phyloP scores from a whole-genome alignment of 2,113 vertebrate genomes.

The Podarcis cretensis region DNA sequence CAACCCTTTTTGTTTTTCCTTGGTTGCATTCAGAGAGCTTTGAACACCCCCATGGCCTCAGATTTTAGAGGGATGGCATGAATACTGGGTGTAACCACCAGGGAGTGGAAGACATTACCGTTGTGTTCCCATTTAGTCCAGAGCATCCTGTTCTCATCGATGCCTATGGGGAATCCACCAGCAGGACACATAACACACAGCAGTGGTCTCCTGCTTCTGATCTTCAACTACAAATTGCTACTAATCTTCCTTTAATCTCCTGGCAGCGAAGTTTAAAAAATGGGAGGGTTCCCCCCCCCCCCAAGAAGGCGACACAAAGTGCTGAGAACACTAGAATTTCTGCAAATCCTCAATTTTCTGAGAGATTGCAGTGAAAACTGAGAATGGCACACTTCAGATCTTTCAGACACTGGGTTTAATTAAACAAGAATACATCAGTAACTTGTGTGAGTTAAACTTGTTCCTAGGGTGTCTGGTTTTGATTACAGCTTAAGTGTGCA shows the following conservation, averaged over 20 bases:
- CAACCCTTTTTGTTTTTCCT: neutral
- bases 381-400: neutral
- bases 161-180: too few relatives aligned
- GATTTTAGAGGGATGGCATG: neutral
- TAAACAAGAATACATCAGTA: constrained; percentile 2
- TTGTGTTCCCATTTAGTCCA: neutral
- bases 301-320: neutral
- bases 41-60: neutral
- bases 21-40: neutral
- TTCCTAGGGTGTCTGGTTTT: constrained; percentile 24
- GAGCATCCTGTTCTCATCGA: too few relatives aligned
- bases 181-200: too few relatives aligned
- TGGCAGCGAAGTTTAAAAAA: neutral
- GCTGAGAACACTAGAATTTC: neutral
- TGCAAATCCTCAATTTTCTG: neutral
- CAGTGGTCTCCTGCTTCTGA: too few relatives aligned
- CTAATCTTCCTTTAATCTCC: neutral
- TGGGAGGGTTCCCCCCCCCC: too few relatives aligned
- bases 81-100: neutral
- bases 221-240: neutral
- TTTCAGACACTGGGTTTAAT: constrained; percentile 2
- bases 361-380: neutral
- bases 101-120: neutral
- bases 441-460: constrained; percentile 18
- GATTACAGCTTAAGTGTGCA: constrained; percentile 16